Conservation (phyloP, 2,113 vertebrate genomes). For the Gymnogyps californianus region DNA sequence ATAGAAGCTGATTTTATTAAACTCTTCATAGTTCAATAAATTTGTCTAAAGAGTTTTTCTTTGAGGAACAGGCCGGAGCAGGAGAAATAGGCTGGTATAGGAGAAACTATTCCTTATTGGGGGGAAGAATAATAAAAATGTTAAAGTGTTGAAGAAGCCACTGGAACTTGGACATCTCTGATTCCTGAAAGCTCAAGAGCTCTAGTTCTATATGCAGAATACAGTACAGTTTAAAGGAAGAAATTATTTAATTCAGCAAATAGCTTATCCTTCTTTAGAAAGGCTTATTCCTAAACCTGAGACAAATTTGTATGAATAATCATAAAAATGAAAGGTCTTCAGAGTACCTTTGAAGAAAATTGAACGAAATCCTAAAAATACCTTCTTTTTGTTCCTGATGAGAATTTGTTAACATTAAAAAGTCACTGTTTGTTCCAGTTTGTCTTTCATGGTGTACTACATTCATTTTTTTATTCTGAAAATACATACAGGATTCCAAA, state of each 20-base stretch:
- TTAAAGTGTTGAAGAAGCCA: not conserved
- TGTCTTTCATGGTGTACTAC: not conserved
- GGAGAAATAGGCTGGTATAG: not conserved
- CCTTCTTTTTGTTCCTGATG: not conserved
- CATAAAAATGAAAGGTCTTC: not conserved
- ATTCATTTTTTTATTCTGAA: not conserved
- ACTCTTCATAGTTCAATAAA: not conserved
- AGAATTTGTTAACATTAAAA: not conserved
- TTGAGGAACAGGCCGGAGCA: not conserved
- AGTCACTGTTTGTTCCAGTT: not conserved
- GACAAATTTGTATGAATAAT: not conserved
- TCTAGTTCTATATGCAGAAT: not conserved
- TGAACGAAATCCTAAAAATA: not conserved
- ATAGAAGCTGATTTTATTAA: not conserved
- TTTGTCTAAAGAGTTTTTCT: not conserved
- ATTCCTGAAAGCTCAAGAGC: not conserved
- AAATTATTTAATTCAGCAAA: not conserved
- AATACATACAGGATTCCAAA: not conserved
- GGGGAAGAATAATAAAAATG: not conserved
- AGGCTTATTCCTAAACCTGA: not conserved
- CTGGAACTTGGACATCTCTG: not conserved
- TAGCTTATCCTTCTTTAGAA: not conserved
- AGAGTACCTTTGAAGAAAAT: not conserved
- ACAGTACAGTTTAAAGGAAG: not conserved
- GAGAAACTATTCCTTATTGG: not conserved